Base-by-base conservation (phyloP, 2,888 invertebrate species). In the Acleris emargana region DNA sequence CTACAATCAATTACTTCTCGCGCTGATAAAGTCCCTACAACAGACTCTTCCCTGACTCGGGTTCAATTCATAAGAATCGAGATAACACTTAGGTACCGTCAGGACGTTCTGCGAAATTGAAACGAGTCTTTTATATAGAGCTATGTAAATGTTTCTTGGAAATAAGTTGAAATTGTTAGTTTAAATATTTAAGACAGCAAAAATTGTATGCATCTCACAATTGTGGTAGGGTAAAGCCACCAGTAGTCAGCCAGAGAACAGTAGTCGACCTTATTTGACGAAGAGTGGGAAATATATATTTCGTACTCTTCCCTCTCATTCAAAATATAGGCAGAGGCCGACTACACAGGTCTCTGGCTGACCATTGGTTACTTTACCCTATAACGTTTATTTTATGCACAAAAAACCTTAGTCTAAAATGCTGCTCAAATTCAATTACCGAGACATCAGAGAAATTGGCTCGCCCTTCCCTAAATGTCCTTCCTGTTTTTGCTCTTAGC, bases 401-500 rank as follows among this genome's bases (percentile, higher is more conserved):
- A n/a, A n/a, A n/a, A n/a, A n/a, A n/a, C n/a, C n/a, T n/a, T n/a
- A n/a, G 45, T n/a, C n/a, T 45, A 45, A 45, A 45, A 45, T 17
- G 17, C 17, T 17, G 45, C 1, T 17, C 7, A 16, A 45, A 45
- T 45, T 45, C 17, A 5, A 45, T 45, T 17, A 45, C 17, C 17
- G 17, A n/a, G 17, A 45, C 45, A 45, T 17, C 45, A 2, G 45
- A 17, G 45, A 45, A 45, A 45, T 45, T n/a, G 17, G 17, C 45
- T 45, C 45, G 17, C n/a, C 45, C 38, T 38, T 13, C 38, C 38
- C 38, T 38, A 38, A 38, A 38, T 45, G 45, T n/a, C 45, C 45
- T 45, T 45, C 45, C 45, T 16, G 45, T 45, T 45, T 45, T 45
- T 45, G 45, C 45, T 45, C 45, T 45, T 45, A 17, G 17, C 45